A percentile compares a stretch with the other conserved stretches of the same genome.
These are phyloP conservation scores for Caenorhabditis sp. DNA, from an alignment of 2,888 invertebrate species.

Conservation along the genomic window DNA sequence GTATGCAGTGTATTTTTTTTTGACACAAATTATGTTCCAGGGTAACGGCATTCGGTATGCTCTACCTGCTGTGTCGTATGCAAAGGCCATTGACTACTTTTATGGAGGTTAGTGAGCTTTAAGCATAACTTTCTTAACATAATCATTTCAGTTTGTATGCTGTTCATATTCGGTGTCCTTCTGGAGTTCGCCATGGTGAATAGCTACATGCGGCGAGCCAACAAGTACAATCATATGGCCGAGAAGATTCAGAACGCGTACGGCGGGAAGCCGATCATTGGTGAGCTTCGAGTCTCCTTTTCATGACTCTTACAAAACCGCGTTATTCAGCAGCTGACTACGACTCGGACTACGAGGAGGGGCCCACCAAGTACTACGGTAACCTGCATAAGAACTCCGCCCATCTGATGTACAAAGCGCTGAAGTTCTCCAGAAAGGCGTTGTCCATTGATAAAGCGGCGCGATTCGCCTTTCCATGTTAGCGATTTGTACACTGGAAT, in stretches of 20 bases:
- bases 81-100: conserved; percentile 80
- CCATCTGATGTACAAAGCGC: conserved; percentile 75
- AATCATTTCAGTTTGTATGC: conserved; percentile 74
- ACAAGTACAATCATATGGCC: conserved; percentile 80
- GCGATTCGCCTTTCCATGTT: conserved; percentile 77
- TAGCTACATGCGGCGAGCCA: conserved; percentile 78
- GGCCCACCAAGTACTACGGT: conserved; percentile 66
- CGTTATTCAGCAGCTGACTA: conserved; percentile 62
- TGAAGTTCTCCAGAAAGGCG: conserved; percentile 75
- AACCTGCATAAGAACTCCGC: conserved; percentile 69
- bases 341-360: conserved; percentile 72
- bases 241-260: conserved; percentile 72
- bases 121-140: not conserved
- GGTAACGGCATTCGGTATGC: conserved; percentile 80
- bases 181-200: conserved; percentile 80
- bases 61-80: conserved; percentile 78
- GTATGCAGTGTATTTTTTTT: conserved; percentile 43
- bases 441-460: conserved; percentile 76
- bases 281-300: conserved; percentile 1
- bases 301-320: not conserved
- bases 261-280: conserved; percentile 61
- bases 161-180: conserved; percentile 80
- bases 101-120: conserved; percentile 75
- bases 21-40: conserved; percentile 52
- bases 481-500: too few relatives aligned